Conservation (phyloP, 2,113 vertebrate species). For the Vimba vimba region DNA sequence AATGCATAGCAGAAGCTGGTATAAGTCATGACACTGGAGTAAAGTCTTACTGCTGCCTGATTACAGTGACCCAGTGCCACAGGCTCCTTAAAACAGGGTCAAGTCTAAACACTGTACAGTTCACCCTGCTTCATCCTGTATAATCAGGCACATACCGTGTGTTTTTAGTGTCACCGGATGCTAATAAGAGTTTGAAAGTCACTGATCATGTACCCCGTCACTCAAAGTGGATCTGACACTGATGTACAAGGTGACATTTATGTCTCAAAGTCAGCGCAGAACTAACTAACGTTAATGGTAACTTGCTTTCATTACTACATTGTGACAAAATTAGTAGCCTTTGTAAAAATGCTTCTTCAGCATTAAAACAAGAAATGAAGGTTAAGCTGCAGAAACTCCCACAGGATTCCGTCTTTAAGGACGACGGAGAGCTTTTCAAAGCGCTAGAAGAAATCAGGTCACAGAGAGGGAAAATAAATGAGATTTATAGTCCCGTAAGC, state of each 20-base stretch:
- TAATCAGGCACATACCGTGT: not conserved
- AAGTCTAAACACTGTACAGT: constrained; percentile 8
- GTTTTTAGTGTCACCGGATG: not conserved
- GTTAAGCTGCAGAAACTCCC: constrained; percentile 25
- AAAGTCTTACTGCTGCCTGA: not conserved
- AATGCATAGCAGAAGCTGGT: not conserved
- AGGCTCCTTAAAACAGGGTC: not conserved
- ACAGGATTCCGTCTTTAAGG: not conserved
- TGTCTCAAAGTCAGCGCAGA: not conserved
- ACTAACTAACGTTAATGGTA: not conserved
- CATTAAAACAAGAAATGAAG: not conserved
- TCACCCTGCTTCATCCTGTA: not conserved
- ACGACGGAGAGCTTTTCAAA: constrained; percentile 16
- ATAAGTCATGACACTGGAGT: constrained; percentile 20
- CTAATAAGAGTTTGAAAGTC: not conserved
- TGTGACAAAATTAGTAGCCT: not conserved
- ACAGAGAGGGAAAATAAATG: constrained; percentile 64
- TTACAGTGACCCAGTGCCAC: constrained; percentile 30
- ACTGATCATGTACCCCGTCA: not conserved
- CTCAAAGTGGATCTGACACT: not conserved
- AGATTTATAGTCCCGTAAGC: constrained; percentile 68
- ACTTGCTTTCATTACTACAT: not conserved
- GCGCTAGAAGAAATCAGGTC: constrained; percentile 51
- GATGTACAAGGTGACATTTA: not conserved
- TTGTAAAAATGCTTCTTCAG: not conserved